Conservation (phyloP, 2,888 invertebrate genomes). For the Cephus spinipes region DNA sequence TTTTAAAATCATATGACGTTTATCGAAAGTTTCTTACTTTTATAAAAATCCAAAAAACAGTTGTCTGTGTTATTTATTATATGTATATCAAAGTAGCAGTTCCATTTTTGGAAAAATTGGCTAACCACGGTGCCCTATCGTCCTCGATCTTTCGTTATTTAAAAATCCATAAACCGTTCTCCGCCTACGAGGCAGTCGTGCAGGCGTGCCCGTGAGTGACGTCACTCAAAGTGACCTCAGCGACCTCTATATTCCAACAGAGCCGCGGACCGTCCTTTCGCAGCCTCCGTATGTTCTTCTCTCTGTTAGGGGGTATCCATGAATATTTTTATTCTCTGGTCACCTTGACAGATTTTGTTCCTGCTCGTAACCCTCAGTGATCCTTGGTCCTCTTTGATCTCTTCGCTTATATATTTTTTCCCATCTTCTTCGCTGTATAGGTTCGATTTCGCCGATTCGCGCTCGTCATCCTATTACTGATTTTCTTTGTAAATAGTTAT, state of each 20-base stretch:
- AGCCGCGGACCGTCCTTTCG: conserved; percentile 19
- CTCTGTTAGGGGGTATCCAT: not conserved
- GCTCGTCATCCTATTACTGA: not conserved
- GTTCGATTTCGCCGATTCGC: not conserved
- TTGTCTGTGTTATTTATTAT: not conserved
- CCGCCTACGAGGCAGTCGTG: conserved; percentile 21
- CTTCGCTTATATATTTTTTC: not conserved
- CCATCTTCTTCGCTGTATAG: not conserved
- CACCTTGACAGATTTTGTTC: not conserved
- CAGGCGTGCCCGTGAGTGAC: conserved; percentile 34
- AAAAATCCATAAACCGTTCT: conserved; percentile 21
- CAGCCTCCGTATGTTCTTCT: not conserved
- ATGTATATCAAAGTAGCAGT: not conserved
- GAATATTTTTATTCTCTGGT: not conserved
- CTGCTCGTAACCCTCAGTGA: not conserved
- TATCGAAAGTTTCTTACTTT: not conserved
- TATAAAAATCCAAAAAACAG: not conserved
- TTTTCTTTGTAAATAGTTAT: not conserved
- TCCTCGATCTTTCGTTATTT: conserved; percentile 1
- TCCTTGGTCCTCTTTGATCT: not conserved
- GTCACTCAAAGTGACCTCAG: conserved; percentile 36
- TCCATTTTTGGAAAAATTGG: not conserved
- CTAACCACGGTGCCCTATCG: not conserved
- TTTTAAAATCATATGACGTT: not conserved
- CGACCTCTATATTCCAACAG: conserved; percentile 30